Percentiles rank a stretch among this genome's conserved stretches.
phyloP scores from a whole-genome alignment of 2,113 vertebrate species.

The Phaetusa simplex region DNA sequence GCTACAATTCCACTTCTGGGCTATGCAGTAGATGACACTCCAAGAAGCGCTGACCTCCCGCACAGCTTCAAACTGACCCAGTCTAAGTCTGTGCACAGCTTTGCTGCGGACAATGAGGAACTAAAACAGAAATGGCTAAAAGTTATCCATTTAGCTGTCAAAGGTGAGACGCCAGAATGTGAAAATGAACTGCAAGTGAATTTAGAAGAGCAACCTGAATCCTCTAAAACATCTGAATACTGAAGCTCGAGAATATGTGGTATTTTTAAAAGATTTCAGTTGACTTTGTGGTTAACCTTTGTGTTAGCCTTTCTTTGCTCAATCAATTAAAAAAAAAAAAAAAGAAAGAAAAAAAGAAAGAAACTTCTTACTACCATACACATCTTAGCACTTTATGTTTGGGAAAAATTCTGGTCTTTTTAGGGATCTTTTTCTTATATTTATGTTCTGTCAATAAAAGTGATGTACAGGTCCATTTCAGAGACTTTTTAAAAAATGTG shows the following conservation, averaged over 20 bases:
- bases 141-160: constrained; percentile 89
- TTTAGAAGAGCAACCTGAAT: constrained; percentile 60
- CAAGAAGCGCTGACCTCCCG: constrained; percentile 80
- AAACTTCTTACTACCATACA: constrained; percentile 46
- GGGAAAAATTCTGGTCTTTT: constrained; percentile 59
- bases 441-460: constrained; percentile 70
- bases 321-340: background rate
- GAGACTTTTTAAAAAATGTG: constrained; percentile 67
- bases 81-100: constrained; percentile 93
- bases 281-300: constrained; percentile 31
- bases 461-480: constrained; percentile 68
- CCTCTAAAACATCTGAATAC: constrained; percentile 57
- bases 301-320: constrained; percentile 19
- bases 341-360: background rate
- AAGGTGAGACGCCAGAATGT: constrained; percentile 80
- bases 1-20: constrained; percentile 94
- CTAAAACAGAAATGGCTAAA: constrained; percentile 94
- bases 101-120: constrained; percentile 91
- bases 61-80: constrained; percentile 92
- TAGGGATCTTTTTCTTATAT: constrained; percentile 65
- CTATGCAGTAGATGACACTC: constrained; percentile 86
- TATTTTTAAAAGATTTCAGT: background rate
- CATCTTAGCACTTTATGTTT: constrained; percentile 79
- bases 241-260: constrained; percentile 11
- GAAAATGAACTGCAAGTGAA: constrained; percentile 50